Conservation (phyloP, 2,797 vertebrate genomes). For the Chlorospingus semifuscus region DNA sequence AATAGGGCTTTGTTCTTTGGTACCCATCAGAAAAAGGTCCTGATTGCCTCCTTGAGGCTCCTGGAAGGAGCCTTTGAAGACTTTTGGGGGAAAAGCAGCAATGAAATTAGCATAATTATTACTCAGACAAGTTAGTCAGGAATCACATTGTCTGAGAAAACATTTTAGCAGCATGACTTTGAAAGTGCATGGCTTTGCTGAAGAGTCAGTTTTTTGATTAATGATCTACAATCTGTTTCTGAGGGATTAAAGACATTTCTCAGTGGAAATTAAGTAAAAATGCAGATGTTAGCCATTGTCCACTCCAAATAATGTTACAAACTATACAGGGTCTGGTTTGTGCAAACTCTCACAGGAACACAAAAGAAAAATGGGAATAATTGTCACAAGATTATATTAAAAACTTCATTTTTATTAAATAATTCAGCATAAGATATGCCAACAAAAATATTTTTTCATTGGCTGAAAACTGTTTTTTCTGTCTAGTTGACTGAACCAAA, state of each 20-base stretch:
- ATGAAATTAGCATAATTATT: not conserved
- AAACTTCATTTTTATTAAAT: not conserved
- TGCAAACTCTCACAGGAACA: not conserved
- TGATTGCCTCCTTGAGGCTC: not conserved
- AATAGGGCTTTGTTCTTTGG: not conserved
- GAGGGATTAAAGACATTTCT: not conserved
- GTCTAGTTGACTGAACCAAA: not conserved
- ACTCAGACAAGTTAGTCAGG: not conserved
- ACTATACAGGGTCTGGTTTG: not conserved
- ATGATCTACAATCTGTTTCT: not conserved
- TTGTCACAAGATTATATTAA: not conserved
- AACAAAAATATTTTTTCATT: not conserved
- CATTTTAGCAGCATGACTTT: not conserved
- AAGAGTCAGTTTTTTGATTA: not conserved
- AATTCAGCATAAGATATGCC: not conserved
- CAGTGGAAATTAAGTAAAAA: not conserved
- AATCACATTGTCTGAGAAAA: not conserved
- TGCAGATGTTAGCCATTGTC: not conserved
- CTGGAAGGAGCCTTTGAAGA: not conserved
- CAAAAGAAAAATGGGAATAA: not conserved
- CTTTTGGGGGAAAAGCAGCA: not conserved
- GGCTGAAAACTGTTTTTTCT: not conserved
- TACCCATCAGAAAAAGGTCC: not conserved
- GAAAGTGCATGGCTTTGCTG: not conserved
- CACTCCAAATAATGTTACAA: not conserved